Percentiles rank a stretch among this genome's conserved stretches.
phyloP scores from a whole-genome alignment of 1,140 invertebrate genomes.

The Venturia canescens region DNA sequence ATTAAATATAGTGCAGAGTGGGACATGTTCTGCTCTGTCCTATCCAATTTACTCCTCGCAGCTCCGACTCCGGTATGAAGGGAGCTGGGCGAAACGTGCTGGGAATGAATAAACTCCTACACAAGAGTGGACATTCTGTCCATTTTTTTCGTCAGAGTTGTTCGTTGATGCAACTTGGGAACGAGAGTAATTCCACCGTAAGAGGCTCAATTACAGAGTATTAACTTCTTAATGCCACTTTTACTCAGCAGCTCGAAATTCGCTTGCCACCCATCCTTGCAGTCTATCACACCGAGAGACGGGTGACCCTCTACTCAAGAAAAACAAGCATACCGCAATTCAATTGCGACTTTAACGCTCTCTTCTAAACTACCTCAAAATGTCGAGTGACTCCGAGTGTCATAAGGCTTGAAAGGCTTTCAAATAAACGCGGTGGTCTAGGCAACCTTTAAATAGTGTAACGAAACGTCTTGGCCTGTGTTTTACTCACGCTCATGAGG shows the following conservation, averaged over 20 bases:
- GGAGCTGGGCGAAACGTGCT: not conserved
- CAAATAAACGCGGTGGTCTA: too few relatives aligned
- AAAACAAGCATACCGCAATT: not conserved
- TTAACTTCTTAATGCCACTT: constrained; percentile 1
- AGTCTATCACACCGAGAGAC: not conserved
- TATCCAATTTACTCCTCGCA: not conserved
- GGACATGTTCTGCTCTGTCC: not conserved
- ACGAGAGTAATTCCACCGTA: not conserved
- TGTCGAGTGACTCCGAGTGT: not conserved
- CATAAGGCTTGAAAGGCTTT: too few relatives aligned
- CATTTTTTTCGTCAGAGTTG: not conserved
- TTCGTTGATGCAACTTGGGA: not conserved
- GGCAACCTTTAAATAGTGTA: too few relatives aligned
- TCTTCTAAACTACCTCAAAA: not conserved
- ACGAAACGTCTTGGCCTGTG: too few relatives aligned
- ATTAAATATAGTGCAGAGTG: not conserved
- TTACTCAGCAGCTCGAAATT: not conserved
- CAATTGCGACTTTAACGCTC: constrained; percentile 3
- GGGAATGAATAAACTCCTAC: not conserved
- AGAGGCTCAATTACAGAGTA: not conserved
- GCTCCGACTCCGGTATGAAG: not conserved
- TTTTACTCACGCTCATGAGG: too few relatives aligned
- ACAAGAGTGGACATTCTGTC: not conserved
- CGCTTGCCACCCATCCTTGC: not conserved
- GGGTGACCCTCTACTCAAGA: not conserved